Percentiles rank a stretch among this genome's conserved stretches.
Evolutionary conservation across 2,797 vertebrate species (phyloP).

Genomic region (Cryptoprocta ferox): DNA sequence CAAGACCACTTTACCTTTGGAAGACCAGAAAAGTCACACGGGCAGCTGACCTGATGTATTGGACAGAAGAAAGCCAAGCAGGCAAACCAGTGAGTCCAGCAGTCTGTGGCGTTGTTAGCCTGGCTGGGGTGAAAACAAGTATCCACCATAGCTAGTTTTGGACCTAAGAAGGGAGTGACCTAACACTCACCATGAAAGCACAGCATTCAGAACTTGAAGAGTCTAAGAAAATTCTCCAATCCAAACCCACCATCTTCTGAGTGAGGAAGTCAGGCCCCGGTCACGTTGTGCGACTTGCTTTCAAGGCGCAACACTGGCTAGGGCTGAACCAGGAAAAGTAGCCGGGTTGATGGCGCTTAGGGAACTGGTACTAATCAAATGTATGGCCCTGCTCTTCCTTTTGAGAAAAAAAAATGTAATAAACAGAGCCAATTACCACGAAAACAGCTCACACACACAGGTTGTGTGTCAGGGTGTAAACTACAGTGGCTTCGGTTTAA

Average conservation of each 20-base stretch:
- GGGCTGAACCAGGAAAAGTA: neutral
- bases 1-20: neutral
- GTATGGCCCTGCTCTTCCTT: neutral
- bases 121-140: neutral
- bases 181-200: neutral
- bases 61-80: neutral
- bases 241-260: neutral
- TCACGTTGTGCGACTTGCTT: neutral
- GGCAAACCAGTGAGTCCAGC: no score
- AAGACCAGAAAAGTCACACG: neutral
- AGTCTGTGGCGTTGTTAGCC: neutral
- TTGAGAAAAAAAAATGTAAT: neutral
- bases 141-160: neutral
- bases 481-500: neutral
- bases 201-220: neutral
- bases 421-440: neutral
- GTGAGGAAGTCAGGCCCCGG: neutral
- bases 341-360: neutral
- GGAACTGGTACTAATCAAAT: neutral
- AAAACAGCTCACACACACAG: neutral
- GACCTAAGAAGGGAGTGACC: neutral
- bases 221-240: neutral
- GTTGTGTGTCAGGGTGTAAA: neutral
- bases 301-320: neutral
- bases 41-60: neutral